phyloP scores from a whole-genome alignment of 2,113 vertebrate genomes.

The Acanthochromis polyacanthus region DNA sequence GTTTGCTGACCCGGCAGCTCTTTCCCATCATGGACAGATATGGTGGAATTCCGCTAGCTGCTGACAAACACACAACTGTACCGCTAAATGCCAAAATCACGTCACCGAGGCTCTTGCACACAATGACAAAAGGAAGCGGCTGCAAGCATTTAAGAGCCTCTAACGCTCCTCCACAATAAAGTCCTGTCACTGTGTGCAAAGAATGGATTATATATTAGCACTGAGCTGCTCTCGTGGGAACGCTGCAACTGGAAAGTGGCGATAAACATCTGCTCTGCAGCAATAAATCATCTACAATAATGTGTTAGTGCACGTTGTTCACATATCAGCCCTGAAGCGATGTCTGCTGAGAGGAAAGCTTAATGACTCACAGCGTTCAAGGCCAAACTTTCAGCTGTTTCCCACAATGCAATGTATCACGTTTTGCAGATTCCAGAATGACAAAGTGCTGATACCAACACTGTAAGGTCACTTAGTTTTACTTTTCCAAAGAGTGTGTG shows the following conservation, averaged over 20 bases:
- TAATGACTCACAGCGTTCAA: no score
- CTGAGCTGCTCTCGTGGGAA: constrained; percentile 19
- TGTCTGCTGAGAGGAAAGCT: neutral
- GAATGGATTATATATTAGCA: constrained; percentile 37
- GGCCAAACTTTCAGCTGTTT: no score
- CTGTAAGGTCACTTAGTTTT: no score
- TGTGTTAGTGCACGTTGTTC: constrained; percentile 25
- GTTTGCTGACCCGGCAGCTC: constrained; percentile 85
- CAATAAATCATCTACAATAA: constrained; percentile 19
- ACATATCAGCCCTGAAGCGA: constrained; percentile 31
- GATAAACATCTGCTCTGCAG: constrained; percentile 10
- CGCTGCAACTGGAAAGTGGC: neutral
- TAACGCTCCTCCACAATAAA: neutral
- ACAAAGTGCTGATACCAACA: no score
- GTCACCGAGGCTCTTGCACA: neutral
- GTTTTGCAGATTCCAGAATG: no score
- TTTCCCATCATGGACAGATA: constrained; percentile 77
- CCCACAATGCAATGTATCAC: no score
- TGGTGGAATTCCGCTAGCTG: neutral
- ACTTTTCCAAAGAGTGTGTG: no score
- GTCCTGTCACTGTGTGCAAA: constrained; percentile 2
- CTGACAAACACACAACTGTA: neutral
- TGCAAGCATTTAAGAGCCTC: neutral
- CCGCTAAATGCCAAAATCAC: neutral
- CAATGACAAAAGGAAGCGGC: neutral